A percentile compares a stretch with the other conserved stretches of the same genome.
These are phyloP conservation scores for Leptopilina drosophilae DNA, from an alignment of 2,888 invertebrate species.

Conservation along the genomic window DNA sequence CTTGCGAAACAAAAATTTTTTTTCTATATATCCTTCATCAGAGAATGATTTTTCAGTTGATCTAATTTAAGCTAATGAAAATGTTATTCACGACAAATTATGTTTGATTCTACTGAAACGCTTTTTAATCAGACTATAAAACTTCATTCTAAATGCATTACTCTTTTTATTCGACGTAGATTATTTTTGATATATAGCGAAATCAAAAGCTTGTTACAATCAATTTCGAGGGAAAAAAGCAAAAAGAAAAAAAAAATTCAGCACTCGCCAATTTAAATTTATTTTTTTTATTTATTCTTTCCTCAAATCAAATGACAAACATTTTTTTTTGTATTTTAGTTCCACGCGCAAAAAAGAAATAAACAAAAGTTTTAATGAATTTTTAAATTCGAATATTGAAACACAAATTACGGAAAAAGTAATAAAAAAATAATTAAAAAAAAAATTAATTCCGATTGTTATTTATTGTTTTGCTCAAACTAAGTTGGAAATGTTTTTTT, in stretches of 20 bases:
- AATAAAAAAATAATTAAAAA: too few species aligned
- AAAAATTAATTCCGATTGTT: too few species aligned
- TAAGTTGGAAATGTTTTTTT: too few species aligned
- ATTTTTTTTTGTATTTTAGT: too few species aligned
- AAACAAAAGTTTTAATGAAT: too few species aligned
- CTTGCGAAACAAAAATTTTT: background rate
- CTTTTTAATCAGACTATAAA: conserved; percentile 20
- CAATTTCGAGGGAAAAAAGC: background rate
- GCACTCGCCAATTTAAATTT: conserved; percentile 30
- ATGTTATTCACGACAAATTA: conserved; percentile 17
- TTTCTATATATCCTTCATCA: background rate
- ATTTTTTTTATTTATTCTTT: too few species aligned
- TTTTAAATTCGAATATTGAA: too few species aligned
- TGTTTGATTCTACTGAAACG: conserved; percentile 20
- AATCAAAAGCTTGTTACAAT: conserved; percentile 17
- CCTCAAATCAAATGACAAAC: too few species aligned
- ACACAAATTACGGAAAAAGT: too few species aligned
- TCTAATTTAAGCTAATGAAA: conserved; percentile 15
- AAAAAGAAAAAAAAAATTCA: conserved; percentile 15
- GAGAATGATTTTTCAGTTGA: conserved; percentile 5
- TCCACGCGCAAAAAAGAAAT: too few species aligned
- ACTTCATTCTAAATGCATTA: conserved; percentile 20
- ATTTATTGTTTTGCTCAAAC: too few species aligned
- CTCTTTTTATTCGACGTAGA: conserved; percentile 43
- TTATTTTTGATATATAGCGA: conserved; percentile 26